Conservation (phyloP, 2,113 vertebrate genomes). For the Lota lota region DNA sequence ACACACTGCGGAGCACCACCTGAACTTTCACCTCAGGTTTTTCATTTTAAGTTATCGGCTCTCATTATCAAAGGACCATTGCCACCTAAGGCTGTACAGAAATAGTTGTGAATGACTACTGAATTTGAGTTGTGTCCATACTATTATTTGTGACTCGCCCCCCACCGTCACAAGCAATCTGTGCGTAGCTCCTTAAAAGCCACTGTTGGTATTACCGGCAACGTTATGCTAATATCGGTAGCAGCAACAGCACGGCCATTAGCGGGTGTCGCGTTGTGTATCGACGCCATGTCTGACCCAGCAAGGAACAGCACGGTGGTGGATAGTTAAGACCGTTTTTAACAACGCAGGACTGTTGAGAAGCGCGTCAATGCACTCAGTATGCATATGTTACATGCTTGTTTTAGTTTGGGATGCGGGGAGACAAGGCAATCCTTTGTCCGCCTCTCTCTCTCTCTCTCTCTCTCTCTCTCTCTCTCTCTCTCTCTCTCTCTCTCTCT, state of each 20-base stretch:
- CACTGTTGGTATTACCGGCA: constrained; percentile 5
- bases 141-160: too few relatives aligned
- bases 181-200: too few relatives aligned
- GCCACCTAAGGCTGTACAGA: too few relatives aligned
- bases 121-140: background rate
- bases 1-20: constrained; percentile 2
- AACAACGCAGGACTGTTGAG: constrained; percentile 8
- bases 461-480: too few relatives aligned
- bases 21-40: background rate
- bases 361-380: constrained; percentile 21
- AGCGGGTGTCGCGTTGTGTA: constrained; percentile 12
- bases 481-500: too few relatives aligned
- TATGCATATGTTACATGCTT: constrained; percentile 31
- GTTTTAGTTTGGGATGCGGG: constrained; percentile 12
- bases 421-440: constrained; percentile 59
- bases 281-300: constrained; percentile 14
- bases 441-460: constrained; percentile 6
- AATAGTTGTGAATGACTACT: background rate
- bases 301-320: constrained; percentile 29
- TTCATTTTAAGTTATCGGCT: too few relatives aligned
- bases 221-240: constrained; percentile 35
- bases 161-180: too few relatives aligned
- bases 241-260: background rate
- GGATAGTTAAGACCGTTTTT: constrained; percentile 26
- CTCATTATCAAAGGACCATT: too few relatives aligned